phyloP scores from a whole-genome alignment of 2,797 vertebrate species.

The Onychomys leucogaster region DNA sequence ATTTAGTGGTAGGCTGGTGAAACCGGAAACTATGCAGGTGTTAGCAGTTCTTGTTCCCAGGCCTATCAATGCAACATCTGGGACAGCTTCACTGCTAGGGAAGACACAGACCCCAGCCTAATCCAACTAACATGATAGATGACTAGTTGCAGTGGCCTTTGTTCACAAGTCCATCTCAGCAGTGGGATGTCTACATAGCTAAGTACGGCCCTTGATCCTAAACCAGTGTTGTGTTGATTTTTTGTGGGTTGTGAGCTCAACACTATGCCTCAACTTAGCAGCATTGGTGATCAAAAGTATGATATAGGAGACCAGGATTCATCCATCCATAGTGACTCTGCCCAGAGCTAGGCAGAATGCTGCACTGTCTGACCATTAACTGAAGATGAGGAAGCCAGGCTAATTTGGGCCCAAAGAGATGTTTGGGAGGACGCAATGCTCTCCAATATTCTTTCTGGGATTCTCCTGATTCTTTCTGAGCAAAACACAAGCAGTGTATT shows the following conservation, averaged over 20 bases:
- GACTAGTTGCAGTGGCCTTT: background rate
- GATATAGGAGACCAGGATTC: background rate
- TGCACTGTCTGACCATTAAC: background rate
- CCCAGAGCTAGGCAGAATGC: background rate
- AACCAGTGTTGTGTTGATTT: background rate
- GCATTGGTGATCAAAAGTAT: background rate
- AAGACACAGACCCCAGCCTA: background rate
- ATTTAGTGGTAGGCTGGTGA: background rate
- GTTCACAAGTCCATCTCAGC: too few relatives aligned
- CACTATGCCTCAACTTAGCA: background rate
- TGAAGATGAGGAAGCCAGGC: background rate
- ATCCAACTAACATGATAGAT: too few relatives aligned
- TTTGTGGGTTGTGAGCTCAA: background rate
- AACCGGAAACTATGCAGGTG: background rate
- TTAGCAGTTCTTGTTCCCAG: background rate
- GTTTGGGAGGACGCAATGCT: background rate
- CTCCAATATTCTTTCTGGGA: background rate
- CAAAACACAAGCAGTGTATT: background rate
- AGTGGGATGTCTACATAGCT: background rate
- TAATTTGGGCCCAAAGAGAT: background rate
- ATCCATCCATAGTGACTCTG: background rate
- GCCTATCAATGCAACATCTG: background rate
- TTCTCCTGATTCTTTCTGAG: background rate
- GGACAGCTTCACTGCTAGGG: background rate
- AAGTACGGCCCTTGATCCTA: background rate